Conservation (phyloP, 2,888 invertebrate genomes). For the Clitarchus hookeri region DNA sequence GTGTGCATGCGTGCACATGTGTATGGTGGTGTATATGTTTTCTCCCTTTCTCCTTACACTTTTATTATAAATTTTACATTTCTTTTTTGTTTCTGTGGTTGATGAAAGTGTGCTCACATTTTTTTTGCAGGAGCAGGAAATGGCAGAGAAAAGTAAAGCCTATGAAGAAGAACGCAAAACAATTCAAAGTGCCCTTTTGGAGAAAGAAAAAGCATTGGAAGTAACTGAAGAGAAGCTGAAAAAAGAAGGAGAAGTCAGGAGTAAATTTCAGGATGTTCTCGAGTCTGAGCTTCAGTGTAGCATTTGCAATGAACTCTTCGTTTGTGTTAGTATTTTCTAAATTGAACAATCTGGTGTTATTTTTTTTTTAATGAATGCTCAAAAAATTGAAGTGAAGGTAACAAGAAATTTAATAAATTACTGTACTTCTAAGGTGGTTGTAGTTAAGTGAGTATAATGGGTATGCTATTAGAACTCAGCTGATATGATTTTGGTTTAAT, state of each 20-base stretch:
- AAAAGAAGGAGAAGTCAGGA: constrained; percentile 44
- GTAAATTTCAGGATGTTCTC: constrained; percentile 62
- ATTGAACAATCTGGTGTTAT: no score
- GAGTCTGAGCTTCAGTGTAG: constrained; percentile 75
- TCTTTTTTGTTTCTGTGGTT: background rate
- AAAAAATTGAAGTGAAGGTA: no score
- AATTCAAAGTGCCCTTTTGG: constrained; percentile 59
- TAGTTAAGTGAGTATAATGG: no score
- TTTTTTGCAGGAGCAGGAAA: background rate
- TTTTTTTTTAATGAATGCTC: no score
- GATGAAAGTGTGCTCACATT: background rate
- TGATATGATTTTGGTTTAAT: no score
- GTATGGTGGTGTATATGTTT: no score
- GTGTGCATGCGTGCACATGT: no score
- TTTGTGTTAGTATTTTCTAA: constrained; percentile 54
- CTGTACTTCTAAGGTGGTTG: no score
- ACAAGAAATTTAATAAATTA: no score
- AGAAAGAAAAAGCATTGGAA: constrained; percentile 54
- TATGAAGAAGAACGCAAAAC: constrained; percentile 49
- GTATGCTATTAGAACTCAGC: no score
- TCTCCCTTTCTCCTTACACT: no score
- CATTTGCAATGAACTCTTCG: constrained; percentile 75
- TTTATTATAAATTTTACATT: no score
- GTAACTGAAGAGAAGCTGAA: constrained; percentile 41
- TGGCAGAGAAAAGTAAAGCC: constrained; percentile 28